Evolutionary conservation across 1,140 invertebrate genomes (phyloP), one percentile per base, ranked within the genome.

Genomic region (Pogonus chalceus): DNA sequence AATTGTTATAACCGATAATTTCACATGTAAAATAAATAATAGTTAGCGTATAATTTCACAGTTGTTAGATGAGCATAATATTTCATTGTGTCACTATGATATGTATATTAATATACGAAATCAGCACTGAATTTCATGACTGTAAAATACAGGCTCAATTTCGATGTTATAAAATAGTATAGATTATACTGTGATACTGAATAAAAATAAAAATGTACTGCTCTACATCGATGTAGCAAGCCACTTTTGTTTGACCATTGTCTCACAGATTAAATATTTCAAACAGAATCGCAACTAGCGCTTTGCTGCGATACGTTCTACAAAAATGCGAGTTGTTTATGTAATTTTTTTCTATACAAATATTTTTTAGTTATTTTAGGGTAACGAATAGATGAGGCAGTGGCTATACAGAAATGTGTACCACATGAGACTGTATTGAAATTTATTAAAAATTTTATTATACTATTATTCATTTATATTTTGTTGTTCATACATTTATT

Each of bases 351-450:
- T 18, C 9, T 18, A 43, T 43, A 43, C 9, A 18, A 9, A 9
- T 43, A 12, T 18, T 10, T 12, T 16, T 4, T 43, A 4, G 4
- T 7, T 18, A 43, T 12, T 16, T 4, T 43, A 4, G 4, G 37
- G 9, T 43, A 43, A 43, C 37, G 37, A 43, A 16, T 16, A 18
- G 18, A 43, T 12, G 4, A 16, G 37, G 37, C 37, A 43, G 37
- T 43, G 37, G 37, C 37, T 43, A 43, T 16, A 12, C 18, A 18
- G 9, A 9, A 18, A n/a, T n/a, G n/a, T n/a, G 37, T 43, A 43
- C 9, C 18, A 43, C 18, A 43, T 43, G 37, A 18, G 18, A 43
- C 37, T 43, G 37, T 43, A 43, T 43, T 43, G 37, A 43, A 43
- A 43, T 43, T 43, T 43, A 43, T 43, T 43, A 43, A n/a, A n/a